Evolutionary conservation across 2,888 invertebrate genomes (phyloP), one percentile per base, ranked within the genome.

Genomic region (Ceraclea dissimilis): DNA sequence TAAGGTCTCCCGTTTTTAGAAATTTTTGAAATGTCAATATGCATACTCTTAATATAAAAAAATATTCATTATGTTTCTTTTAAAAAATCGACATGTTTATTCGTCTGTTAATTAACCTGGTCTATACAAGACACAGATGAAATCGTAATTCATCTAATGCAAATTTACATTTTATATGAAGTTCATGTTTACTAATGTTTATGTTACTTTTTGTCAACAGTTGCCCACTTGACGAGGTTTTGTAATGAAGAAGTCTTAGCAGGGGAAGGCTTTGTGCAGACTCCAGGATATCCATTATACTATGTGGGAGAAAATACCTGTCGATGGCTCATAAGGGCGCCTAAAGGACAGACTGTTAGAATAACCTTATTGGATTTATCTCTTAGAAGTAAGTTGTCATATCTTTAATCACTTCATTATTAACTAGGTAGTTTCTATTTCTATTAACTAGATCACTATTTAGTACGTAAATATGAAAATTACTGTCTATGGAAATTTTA

Each of bases 261-360:
- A 26, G 71, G 75, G 1, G 82, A 84, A 67, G 86, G 85, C 2
- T 84, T 85, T 69, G 79, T 85, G 62, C 78, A 81, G 33, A 84
- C 82, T 60, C 88, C 88, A 0, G 88, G 88, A 6, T 89, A 88
- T 70, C 88, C 89, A 0, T 78, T 83, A 63, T 87, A 81, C 71
- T 88, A 88, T 67, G 76, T 85, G 13, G 87, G 85, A 0, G 81
- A 80, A 39, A 70, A 67, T 67, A 70, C 80, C 63, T 89, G 89
- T 67, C 76, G 79, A 39, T 88, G 88, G 88, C 77, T 75, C 58
- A 76, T 89, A 54, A 72, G 71, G 47, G 83, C 82, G 1, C 72
- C 81, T 48, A 75, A 78, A 0, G 82, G 83, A 57, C 86, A 87
- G 67, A 76, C 74, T 64, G 78, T 89, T 54, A 74, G 80, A 61